phyloP scores from a whole-genome alignment of 2,888 invertebrate species.

The Coenonympha arcania region DNA sequence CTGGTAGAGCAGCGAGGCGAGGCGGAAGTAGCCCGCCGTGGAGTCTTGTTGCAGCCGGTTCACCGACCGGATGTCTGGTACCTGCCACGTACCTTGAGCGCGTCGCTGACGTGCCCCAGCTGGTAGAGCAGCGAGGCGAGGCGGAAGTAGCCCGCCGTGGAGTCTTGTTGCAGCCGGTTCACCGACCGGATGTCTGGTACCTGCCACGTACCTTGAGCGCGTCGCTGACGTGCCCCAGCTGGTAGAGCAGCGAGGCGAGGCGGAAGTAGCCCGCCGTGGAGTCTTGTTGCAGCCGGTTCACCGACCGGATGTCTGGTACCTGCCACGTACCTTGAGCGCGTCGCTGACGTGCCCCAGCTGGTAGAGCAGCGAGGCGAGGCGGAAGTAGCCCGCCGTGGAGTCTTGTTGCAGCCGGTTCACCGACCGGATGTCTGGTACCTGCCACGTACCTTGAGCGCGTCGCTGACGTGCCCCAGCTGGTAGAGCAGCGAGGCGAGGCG shows the following conservation, averaged over 20 bases:
- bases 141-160: conserved; percentile 88
- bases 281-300: conserved; percentile 92
- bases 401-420: conserved; percentile 93
- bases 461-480: conserved; percentile 91
- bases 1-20: conserved; percentile 89
- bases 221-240: conserved; percentile 92
- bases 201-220: too few relatives aligned
- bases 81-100: too few relatives aligned
- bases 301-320: conserved; percentile 90
- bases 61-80: conserved; percentile 90
- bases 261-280: conserved; percentile 90
- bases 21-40: conserved; percentile 86
- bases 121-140: conserved; percentile 90
- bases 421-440: conserved; percentile 89
- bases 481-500: conserved; percentile 91
- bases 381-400: conserved; percentile 88
- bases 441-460: conserved; percentile 90
- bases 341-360: conserved; percentile 93
- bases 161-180: conserved; percentile 92
- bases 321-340: too few relatives aligned
- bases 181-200: conserved; percentile 92
- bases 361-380: conserved; percentile 90
- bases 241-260: conserved; percentile 89
- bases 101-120: conserved; percentile 92
- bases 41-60: conserved; percentile 94